Percentiles rank a stretch among this genome's conserved stretches.
Evolutionary conservation across 2,888 invertebrate genomes (phyloP).

Genomic region (Folsomia manolachei): DNA sequence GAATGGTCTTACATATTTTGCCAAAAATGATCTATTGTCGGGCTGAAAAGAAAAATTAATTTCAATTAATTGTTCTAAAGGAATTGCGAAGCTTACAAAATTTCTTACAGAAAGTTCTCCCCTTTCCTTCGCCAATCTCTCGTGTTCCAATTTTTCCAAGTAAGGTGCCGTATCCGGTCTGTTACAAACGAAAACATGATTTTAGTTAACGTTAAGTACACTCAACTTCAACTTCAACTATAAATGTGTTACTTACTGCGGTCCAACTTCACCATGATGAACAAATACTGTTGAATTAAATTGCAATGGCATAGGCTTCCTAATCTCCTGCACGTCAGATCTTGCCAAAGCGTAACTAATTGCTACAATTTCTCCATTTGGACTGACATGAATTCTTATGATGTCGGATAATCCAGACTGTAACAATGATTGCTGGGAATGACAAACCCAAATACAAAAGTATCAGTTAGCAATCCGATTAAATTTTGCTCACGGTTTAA

Average conservation of each 20-base stretch:
- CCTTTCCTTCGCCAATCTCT: slow-evolving; percentile 82
- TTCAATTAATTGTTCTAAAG: no score
- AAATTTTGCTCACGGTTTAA: no score
- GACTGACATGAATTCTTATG: slow-evolving; percentile 75
- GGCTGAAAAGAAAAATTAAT: no score
- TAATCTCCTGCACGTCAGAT: slow-evolving; percentile 55
- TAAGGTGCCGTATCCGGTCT: slow-evolving; percentile 94
- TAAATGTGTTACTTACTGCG: slow-evolving; percentile 61
- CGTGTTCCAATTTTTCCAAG: slow-evolving; percentile 87
- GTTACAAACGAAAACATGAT: no score
- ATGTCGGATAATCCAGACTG: slow-evolving; percentile 74
- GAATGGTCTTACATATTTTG: slow-evolving; percentile 85
- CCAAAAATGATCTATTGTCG: slow-evolving; percentile 92
- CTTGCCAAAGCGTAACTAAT: slow-evolving; percentile 57
- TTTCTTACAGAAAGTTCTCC: no score
- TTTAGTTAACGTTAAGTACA: no score
- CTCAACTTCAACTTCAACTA: slow-evolving; percentile 10
- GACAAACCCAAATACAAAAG: no score
- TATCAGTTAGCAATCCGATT: no score
- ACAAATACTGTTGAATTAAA: slow-evolving; percentile 77
- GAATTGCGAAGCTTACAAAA: no score
- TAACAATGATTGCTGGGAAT: slow-evolving; percentile 69
- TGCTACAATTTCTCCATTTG: slow-evolving; percentile 66
- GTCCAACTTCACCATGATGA: slow-evolving; percentile 76
- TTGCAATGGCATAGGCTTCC: slow-evolving; percentile 58